Base-by-base conservation (phyloP, 2,888 invertebrate genomes). In the Vannuccia rotundouncinata region DNA sequence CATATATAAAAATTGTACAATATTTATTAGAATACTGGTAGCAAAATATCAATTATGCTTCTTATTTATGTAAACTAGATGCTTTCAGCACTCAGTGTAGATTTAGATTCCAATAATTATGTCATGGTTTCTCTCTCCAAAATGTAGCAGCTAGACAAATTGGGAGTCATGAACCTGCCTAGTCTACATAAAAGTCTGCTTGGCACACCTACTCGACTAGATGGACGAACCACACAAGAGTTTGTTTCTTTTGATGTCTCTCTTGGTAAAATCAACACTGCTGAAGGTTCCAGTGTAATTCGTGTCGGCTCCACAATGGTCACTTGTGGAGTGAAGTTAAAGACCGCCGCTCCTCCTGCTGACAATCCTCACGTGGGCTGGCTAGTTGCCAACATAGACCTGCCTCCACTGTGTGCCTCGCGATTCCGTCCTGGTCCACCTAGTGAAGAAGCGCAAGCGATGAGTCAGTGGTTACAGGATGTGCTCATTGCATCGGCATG, bases 341-440 rank as follows among this genome's bases (percentile, higher is more conserved):
- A 45, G 45, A 17, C 17, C 45, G 45, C 45, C 5, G 45, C 45
- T 17, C 45, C 45, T 13, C 45, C 45, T 13, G 45, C 45, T 17
- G 45, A 45, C 45, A 5, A 45, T 13, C 45, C 45, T 17, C 17
- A 5, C 45, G 17, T 17, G 5, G 45, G 45, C 45, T 45, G 45
- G 45, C 45, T 75, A 22, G 75, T 75, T 1, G 29, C 30, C 2
- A 75, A 75, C 17, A 28, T 30, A 22, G 75, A 75, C 28, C 75
- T 75, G 75, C 75, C 75, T 22, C 75, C 75, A 0, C 29, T 75
- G 1, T 75, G 75, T 28, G 29, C 75, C 29, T 25, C 1, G 1
- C 29, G 29, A n/a, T 75, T 75, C 28, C 25, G 22, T 22, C 75
- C 75, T 1, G 75, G 75, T 1, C 75, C 75, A n/a, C 75, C 75